Evolutionary conservation across 2,113 vertebrate genomes (phyloP), one percentile per base, ranked within the genome.

Genomic region (Felis catus): DNA sequence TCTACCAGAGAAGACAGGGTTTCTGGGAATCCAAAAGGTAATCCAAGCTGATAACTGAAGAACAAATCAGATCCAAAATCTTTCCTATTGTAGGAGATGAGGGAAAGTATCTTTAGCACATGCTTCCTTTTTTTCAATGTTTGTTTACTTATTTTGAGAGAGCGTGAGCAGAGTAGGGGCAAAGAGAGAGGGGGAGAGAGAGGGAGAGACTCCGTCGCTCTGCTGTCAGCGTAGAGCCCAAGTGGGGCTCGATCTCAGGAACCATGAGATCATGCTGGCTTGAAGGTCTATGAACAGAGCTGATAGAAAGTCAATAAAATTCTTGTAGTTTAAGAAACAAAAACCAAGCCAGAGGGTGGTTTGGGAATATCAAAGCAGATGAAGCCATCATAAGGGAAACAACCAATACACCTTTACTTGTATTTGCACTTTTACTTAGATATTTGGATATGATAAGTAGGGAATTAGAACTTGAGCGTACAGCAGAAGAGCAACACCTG

Each of bases 371-470:
- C 9, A 73, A 45, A 87, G 81, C 11, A 68, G 39, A 29, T 63
- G 48, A 76, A 70, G 11, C 21, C 55, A 33, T 36, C 4, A 29
- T n/a, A 83, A 94, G 23, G 45, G 36, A 88, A 87, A 48, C 6
- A 45, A 9, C 14, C 41, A 55, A 3, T 41, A 89, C 31, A 94
- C 10, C 23, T 70, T 74, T 5, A 41, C 7, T 79, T 83, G 48
- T 25, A 25, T 95, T 76, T 97, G 16, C 9, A 27, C 19, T 94
- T 80, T 88, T 84, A 27, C 45, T 89, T 79, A 98, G 98, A 53
- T 98, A 98, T 70, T 65, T 98, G 84, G 96, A 97, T 5, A 97
- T 98, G 97, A 98, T 98, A 91, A 98, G 66, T 66, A 95, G 66
- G 23, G 98, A 98, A 33, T 79, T 98, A 76, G 98, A 97, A 45